Evolutionary conservation across 1,140 invertebrate genomes (phyloP).

Genomic region (Sweltsa coloradensis): DNA sequence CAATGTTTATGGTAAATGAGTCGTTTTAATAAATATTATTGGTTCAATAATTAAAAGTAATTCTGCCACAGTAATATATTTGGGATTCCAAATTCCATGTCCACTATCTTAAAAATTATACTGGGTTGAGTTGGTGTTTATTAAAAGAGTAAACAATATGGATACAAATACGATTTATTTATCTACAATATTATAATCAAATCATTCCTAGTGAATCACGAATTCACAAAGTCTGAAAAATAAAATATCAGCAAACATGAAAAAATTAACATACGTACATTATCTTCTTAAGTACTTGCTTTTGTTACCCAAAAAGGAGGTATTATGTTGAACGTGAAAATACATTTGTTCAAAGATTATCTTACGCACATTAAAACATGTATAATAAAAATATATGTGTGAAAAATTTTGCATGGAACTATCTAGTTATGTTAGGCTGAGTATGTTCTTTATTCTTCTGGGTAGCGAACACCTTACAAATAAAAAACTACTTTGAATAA

Average conservation of each 20-base stretch:
- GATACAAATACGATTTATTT: conserved; percentile 19
- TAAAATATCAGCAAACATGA: conserved; percentile 31
- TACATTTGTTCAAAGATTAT: conserved; percentile 28
- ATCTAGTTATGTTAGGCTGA: conserved; percentile 19
- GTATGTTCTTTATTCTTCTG: conserved; percentile 18
- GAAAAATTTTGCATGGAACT: conserved; percentile 30
- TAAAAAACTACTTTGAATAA: conserved; percentile 18
- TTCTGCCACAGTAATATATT: too few species aligned
- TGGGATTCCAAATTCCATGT: too few species aligned
- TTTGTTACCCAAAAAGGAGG: conserved; percentile 24
- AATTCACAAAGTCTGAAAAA: conserved; percentile 30
- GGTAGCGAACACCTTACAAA: too few species aligned
- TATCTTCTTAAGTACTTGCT: conserved; percentile 21
- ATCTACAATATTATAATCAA: too few species aligned
- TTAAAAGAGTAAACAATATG: conserved; percentile 7
- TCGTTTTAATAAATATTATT: too few species aligned
- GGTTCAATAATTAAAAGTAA: too few species aligned
- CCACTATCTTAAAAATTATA: too few species aligned
- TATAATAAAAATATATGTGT: conserved; percentile 32
- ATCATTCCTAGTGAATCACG: conserved; percentile 26
- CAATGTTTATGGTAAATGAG: too few species aligned
- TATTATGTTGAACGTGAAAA: conserved; percentile 27
- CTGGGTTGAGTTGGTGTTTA: too few species aligned
- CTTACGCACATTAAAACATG: conserved; percentile 28
- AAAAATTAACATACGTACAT: conserved; percentile 25